phyloP scores from a whole-genome alignment of 2,888 invertebrate genomes.

The Cantharis rustica region DNA sequence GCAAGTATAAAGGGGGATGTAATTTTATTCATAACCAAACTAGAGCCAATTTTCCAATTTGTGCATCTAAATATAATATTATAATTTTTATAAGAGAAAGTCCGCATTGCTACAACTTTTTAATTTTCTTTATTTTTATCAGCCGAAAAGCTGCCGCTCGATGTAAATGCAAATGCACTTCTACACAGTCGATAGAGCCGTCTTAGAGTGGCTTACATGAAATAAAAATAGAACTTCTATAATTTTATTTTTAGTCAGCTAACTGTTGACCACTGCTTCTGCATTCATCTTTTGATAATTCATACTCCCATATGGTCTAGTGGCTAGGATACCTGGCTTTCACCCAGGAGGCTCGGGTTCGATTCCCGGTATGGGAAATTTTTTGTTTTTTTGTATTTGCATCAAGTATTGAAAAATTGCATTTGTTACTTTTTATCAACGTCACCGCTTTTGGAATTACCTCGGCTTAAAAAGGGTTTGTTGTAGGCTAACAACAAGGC shows the following conservation, averaged over 20 bases:
- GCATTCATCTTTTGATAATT: background rate
- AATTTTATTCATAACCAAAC: no score
- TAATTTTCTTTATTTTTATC: no score
- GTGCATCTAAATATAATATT: no score
- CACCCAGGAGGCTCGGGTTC: conserved; percentile 77
- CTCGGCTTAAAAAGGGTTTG: background rate
- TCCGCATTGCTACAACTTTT: no score
- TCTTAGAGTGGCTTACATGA: no score
- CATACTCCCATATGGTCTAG: conserved; percentile 61
- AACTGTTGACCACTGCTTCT: background rate
- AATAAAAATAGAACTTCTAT: background rate
- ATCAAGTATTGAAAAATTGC: background rate
- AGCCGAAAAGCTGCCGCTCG: no score
- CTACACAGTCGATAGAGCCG: no score
- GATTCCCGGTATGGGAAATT: conserved; percentile 71
- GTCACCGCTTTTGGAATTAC: background rate
- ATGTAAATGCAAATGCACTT: no score
- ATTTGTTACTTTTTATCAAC: background rate
- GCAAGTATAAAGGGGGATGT: no score
- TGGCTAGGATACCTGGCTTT: conserved; percentile 75
- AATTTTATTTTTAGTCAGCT: background rate
- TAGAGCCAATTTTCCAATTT: no score
- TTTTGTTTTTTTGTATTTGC: conserved; percentile 35
- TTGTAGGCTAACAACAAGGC: background rate
- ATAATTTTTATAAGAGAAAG: no score